phyloP scores from a whole-genome alignment of 2,888 invertebrate species.

The Drosophila suboccidentalis region DNA sequence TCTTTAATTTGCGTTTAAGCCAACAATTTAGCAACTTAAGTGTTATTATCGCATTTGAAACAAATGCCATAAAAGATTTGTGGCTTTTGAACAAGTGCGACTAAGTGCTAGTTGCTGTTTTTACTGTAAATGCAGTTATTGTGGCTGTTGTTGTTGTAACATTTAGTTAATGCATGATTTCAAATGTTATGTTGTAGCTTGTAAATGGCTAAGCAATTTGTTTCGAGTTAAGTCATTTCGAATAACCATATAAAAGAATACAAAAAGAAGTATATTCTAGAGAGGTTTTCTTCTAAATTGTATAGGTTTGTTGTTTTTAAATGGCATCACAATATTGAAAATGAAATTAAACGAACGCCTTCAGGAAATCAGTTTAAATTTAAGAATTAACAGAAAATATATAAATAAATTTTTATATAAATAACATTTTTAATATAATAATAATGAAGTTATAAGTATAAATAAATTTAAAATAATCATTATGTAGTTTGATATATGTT shows the following conservation, averaged over 20 bases:
- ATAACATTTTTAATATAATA: too few species aligned
- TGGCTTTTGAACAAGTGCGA: conserved; percentile 65
- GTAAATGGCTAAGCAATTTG: conserved; percentile 51
- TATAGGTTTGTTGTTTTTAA: too few species aligned
- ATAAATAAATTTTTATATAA: too few species aligned
- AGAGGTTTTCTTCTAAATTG: too few species aligned
- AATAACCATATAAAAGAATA: background rate
- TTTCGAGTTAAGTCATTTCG: conserved; percentile 20
- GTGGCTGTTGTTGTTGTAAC: conserved; percentile 25
- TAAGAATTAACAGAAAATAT: too few species aligned
- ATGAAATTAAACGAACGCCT: too few species aligned
- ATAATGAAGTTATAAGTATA: too few species aligned
- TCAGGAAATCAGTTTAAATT: too few species aligned
- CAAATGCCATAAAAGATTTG: conserved; percentile 77
- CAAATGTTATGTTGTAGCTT: conserved; percentile 46
- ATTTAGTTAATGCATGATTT: conserved; percentile 56
- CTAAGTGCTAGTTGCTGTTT: conserved; percentile 73
- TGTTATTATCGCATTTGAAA: conserved; percentile 76
- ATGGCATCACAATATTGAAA: too few species aligned
- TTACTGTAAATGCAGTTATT: conserved; percentile 33
- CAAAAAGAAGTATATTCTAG: background rate
- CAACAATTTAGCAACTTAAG: conserved; percentile 75
- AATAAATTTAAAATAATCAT: too few species aligned
- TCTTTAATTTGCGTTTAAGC: conserved; percentile 72
- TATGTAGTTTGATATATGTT: too few species aligned